Conservation (phyloP, 64 coral and sea anemone species). For the Dendrophyllia cribrosa region DNA sequence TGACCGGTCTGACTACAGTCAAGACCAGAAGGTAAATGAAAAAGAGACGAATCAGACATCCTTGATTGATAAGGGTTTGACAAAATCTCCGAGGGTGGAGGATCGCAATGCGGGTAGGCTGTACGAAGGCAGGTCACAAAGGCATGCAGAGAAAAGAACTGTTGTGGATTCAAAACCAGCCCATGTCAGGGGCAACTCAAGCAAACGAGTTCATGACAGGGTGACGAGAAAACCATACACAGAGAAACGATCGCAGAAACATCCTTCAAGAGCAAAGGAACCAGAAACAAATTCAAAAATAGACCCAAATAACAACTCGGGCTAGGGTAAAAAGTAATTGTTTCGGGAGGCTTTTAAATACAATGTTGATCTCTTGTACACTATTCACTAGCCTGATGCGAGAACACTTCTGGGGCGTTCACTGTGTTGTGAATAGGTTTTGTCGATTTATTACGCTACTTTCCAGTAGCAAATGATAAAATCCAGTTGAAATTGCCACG, state of each 20-base stretch:
- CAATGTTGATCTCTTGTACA: too few species aligned
- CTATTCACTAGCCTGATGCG: too few species aligned
- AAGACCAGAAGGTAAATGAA: neutral
- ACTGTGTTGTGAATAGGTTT: too few species aligned
- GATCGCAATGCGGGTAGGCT: neutral
- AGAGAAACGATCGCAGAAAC: neutral
- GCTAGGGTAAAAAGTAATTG: too few species aligned
- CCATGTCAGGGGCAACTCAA: neutral
- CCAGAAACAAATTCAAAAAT: neutral
- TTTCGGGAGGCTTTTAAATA: neutral
- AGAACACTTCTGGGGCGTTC: too few species aligned
- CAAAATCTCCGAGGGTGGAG: too few species aligned
- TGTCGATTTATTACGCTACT: too few species aligned
- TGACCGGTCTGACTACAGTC: too few species aligned
- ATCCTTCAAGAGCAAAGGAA: neutral
- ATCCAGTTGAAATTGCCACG: too few species aligned
- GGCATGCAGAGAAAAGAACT: neutral
- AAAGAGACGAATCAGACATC: neutral
- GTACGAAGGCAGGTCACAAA: neutral
- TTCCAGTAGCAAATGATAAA: too few species aligned
- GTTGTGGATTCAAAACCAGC: neutral
- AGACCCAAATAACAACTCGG: neutral
- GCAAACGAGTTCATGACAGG: neutral
- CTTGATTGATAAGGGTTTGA: too few species aligned
- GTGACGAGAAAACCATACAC: neutral